Evolutionary conservation across 30 jellyfish, hydroid and myxozoan species (phyloP), one percentile per base, ranked within the genome.

Genomic region (Aurelia aurita): DNA sequence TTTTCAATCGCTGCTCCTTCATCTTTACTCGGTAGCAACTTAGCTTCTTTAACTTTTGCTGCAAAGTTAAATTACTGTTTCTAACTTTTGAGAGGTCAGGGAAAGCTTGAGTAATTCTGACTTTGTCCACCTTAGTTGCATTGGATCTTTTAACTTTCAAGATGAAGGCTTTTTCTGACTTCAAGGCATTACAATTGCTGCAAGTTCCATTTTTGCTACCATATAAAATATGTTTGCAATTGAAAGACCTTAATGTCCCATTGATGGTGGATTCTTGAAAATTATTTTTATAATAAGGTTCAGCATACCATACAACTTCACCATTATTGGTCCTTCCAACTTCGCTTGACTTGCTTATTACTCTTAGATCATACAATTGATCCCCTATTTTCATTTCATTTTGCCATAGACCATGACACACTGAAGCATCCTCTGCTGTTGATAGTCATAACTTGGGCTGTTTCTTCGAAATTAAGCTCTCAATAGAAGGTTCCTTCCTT

Each of bases 161-260:
- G 72, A 59, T 59, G 72, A 59, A 59, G 25, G 72, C 13, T 59
- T 59, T 59, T 59, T 59, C 25, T 12, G 72, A 16, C 32, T 59
- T 59, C 72, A 59, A 59, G 20, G 26, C 72, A 59, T n/a, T 16
- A 59, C 72, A 59, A 16, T 59, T 59, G 25, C 72, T 9, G 20
- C 72, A 25, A 59, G 25, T 59, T 10, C 72, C 72, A 59, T 59
- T 20, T 12, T 59, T 59, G 72, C 20, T 59, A 12, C 25, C 25
- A 20, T 59, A 59, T 59, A 59, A 59, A 59, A 59, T 59, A 25
- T 59, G 32, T 20, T 59, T 59, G 25, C 72, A 20, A 9, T 59
- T 20, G 72, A 59, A 12, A 59, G 72, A 59, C 25, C 72, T 59
- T 59, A 59, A 9, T 59, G 72, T 59, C 72, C 72, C 72, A 59